Evolutionary conservation across 2,888 invertebrate genomes (phyloP), one percentile per base, ranked within the genome.

Genomic region (Tachina grossa): DNA sequence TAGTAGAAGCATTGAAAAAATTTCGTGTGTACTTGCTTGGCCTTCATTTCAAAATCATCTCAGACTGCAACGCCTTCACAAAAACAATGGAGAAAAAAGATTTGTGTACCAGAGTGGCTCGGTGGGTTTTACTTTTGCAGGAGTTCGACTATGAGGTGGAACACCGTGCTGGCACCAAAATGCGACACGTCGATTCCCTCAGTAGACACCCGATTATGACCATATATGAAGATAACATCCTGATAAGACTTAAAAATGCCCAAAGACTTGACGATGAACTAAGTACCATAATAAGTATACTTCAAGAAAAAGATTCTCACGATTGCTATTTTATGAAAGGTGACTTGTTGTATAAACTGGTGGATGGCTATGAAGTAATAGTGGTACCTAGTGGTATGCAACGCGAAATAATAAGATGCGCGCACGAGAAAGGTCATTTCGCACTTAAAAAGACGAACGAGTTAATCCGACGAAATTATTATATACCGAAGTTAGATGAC

Each of bases 11-110:
- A 10, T 16, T 55, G 10, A 55, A 55, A 16, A 55, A 55, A 31
- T 55, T 22, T 13, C 55, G 55, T 2, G 55, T 55, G 19, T 55
- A 55, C 13, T 31, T 55, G 11, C 19, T 22, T 45, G 65, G 45
- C 87, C 89, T n/a, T n/a, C n/a, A n/a, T n/a, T n/a, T n/a, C n/a
- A n/a, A n/a, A n/a, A n/a, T n/a, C n/a, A n/a, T n/a, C 9, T 85
- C 87, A 4, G 87, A 88, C 66, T 88, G 88, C 31, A 77, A 83
- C 14, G 87, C 87, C 13, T 87, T 87, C 43, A 80, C 76, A n/a
- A 84, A 86, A 68, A 87, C 86, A 1, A 72, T 83, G 45, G 72
- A 65, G 11, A 88, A 88, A 31, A 87, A 86, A 47, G 79, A 87
- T 65, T 66, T 87, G 11, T 75, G 87, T 5, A 65, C 83, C 53